These are phyloP conservation scores for Capreolus pygargus DNA, from an alignment of 2,113 vertebrate species.

Conservation along the genomic window DNA sequence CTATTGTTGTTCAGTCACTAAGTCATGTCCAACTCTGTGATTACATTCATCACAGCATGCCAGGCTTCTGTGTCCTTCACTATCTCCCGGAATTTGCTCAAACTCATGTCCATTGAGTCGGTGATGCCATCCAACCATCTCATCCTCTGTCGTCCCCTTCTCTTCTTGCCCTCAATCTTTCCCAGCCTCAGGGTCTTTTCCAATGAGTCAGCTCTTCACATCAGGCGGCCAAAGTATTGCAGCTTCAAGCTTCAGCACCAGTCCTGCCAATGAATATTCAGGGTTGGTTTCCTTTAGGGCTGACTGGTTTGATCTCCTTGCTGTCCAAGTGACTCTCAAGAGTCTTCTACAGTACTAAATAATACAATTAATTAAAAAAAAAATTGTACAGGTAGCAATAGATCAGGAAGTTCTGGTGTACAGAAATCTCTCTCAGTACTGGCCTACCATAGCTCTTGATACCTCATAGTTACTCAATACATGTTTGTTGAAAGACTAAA, in stretches of 20 bases:
- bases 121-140: not conserved
- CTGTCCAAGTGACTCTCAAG: not conserved
- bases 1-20: not conserved
- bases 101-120: not conserved
- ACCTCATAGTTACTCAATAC: not conserved
- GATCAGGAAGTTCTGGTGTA: not conserved
- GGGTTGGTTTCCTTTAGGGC: not conserved
- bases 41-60: not conserved
- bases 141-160: not conserved
- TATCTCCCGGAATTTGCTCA: not conserved
- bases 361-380: not conserved
- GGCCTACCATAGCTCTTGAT: not conserved
- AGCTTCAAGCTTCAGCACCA: not conserved
- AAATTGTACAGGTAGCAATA: not conserved
- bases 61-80: not conserved
- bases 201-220: not conserved
- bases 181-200: not conserved
- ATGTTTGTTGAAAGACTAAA: not conserved
- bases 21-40: not conserved
- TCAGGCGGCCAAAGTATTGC: not conserved
- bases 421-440: not conserved
- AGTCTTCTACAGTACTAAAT: not conserved
- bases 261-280: not conserved
- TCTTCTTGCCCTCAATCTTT: not conserved
- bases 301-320: not conserved